Percentiles rank a stretch among this genome's conserved stretches.
These are phyloP conservation scores for Ostrea edulis DNA, from an alignment of 1,140 invertebrate genomes.

Conservation along the genomic window DNA sequence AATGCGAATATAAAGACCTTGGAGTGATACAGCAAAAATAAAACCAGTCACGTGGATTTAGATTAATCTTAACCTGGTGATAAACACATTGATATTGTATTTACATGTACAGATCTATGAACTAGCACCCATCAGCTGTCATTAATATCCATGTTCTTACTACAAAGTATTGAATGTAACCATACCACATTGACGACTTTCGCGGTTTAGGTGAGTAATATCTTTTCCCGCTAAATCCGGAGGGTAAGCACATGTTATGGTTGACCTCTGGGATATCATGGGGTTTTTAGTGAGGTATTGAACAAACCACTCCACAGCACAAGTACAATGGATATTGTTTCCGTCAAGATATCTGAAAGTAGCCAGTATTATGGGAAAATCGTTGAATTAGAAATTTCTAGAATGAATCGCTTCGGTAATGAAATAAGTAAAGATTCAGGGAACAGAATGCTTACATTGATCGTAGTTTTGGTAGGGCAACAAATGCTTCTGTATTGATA, in stretches of 20 bases:
- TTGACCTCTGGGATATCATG: neutral
- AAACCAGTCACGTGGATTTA: too few species aligned
- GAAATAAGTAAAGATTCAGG: neutral
- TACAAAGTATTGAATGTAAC: neutral
- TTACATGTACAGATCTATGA: too few species aligned
- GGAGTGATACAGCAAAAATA: too few species aligned
- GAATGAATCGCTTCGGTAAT: neutral
- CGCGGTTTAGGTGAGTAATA: neutral
- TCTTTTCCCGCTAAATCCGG: neutral
- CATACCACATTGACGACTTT: neutral
- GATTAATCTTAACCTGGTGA: too few species aligned
- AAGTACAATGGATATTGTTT: neutral
- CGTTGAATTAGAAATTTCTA: neutral
- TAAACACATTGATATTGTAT: too few species aligned
- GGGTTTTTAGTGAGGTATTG: neutral
- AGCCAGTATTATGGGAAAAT: neutral
- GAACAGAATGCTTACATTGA: neutral
- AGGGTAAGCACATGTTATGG: neutral
- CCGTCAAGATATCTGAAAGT: conserved; percentile 6
- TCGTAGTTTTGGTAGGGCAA: neutral
- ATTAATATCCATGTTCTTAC: too few species aligned
- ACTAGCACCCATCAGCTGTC: too few species aligned
- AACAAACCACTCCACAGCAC: neutral
- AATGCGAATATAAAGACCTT: too few species aligned
- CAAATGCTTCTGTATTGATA: neutral